A percentile compares a stretch with the other conserved stretches of the same genome.
Evolutionary conservation across 2,888 invertebrate genomes (phyloP).

Genomic region (Lacanobia wlatinum): DNA sequence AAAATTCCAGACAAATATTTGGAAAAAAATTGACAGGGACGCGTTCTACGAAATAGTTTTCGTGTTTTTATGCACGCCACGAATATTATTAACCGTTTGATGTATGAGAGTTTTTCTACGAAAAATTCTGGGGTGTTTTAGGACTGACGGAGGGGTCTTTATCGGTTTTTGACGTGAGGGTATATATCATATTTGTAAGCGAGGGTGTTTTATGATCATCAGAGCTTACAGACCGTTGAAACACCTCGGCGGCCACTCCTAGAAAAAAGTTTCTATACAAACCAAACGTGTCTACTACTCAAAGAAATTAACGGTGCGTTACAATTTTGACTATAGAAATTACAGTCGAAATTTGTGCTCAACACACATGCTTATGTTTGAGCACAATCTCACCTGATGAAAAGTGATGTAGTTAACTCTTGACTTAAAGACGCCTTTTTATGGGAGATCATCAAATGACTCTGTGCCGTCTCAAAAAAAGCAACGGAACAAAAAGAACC

Average conservation of each 20-base stretch:
- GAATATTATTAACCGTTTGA: constrained; percentile 24
- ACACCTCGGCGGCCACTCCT: neutral
- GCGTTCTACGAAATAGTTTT: constrained; percentile 36
- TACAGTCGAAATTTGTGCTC: no score
- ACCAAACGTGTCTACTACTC: no score
- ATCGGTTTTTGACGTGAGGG: constrained; percentile 20
- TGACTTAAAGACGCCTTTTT: no score
- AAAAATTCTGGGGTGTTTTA: constrained; percentile 7
- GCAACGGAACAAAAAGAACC: no score
- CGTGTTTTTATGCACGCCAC: constrained; percentile 29
- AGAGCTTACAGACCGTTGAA: neutral
- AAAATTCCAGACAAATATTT: constrained; percentile 31
- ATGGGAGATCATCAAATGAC: no score
- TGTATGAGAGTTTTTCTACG: constrained; percentile 14
- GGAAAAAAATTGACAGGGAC: constrained; percentile 28
- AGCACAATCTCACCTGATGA: no score
- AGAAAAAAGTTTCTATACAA: neutral
- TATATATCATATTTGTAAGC: constrained; percentile 26
- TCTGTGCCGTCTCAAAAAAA: no score
- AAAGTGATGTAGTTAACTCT: no score
- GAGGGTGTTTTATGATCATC: neutral
- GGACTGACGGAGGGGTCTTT: constrained; percentile 1
- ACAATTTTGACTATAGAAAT: no score
- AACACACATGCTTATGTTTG: no score
- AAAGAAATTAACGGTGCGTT: no score